Evolutionary conservation across 2,888 invertebrate genomes (phyloP).

Genomic region (Plebejus anna): DNA sequence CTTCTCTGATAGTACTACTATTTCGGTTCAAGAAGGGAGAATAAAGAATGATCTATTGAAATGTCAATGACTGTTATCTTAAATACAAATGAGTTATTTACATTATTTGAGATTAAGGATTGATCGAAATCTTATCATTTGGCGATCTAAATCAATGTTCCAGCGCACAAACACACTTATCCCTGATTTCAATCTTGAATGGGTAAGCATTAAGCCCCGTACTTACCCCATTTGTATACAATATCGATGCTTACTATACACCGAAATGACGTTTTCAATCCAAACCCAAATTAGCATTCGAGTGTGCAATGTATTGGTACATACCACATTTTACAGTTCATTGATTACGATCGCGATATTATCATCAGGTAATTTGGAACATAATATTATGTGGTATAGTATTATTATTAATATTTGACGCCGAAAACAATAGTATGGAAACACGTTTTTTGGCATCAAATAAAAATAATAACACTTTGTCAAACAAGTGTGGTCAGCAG

Average conservation of each 20-base stretch:
- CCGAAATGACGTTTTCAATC: background rate
- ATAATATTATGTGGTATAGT: background rate
- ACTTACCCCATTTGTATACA: background rate
- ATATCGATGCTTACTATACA: background rate
- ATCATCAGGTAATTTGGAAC: background rate
- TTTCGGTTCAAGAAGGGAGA: too few relatives aligned
- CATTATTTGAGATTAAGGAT: background rate
- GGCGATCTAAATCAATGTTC: background rate
- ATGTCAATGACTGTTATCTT: background rate
- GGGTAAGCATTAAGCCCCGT: background rate
- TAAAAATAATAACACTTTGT: background rate
- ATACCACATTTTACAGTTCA: background rate
- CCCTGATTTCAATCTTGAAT: background rate
- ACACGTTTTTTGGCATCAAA: background rate
- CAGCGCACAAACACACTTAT: background rate
- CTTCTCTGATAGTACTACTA: too few relatives aligned
- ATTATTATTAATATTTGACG: too few relatives aligned
- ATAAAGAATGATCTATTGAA: too few relatives aligned
- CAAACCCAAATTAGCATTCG: background rate
- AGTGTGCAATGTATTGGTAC: background rate
- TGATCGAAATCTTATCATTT: slow-evolving; percentile 6
- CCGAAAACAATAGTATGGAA: background rate
- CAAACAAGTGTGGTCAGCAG: background rate
- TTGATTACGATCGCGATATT: background rate
- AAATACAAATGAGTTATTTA: background rate